These are phyloP conservation scores for Vombatus ursinus DNA, from an alignment of 2,113 vertebrate genomes.

Conservation along the genomic window DNA sequence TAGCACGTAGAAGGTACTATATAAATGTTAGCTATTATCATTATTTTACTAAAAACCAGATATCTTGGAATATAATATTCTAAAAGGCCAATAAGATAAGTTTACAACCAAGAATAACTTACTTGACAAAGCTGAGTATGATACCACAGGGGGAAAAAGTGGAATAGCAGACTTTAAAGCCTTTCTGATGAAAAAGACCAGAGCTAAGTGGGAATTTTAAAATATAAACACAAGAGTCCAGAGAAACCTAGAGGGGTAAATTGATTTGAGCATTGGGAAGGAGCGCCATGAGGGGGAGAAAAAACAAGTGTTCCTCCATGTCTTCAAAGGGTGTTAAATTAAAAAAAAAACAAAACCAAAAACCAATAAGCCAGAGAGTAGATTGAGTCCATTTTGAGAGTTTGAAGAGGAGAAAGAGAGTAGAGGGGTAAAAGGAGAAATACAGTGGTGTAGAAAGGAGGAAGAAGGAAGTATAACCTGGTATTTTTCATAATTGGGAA, in stretches of 20 bases:
- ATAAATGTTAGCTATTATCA: background rate
- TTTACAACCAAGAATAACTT: background rate
- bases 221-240: background rate
- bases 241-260: background rate
- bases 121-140: background rate
- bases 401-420: background rate
- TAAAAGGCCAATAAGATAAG: background rate
- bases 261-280: background rate
- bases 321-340: background rate
- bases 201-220: background rate
- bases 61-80: background rate
- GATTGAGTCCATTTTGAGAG: background rate
- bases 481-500: no score
- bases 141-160: background rate
- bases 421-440: no score
- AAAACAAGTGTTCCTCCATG: background rate
- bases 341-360: background rate
- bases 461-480: no score
- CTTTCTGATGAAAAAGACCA: background rate
- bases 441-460: no score
- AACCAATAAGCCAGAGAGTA: background rate
- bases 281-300: background rate
- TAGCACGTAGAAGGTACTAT: background rate
- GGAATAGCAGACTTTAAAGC: background rate
- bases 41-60: background rate